Evolutionary conservation across 2,888 invertebrate genomes (phyloP), one percentile per base, ranked within the genome.

Genomic region (Oconnorella tubifera): DNA sequence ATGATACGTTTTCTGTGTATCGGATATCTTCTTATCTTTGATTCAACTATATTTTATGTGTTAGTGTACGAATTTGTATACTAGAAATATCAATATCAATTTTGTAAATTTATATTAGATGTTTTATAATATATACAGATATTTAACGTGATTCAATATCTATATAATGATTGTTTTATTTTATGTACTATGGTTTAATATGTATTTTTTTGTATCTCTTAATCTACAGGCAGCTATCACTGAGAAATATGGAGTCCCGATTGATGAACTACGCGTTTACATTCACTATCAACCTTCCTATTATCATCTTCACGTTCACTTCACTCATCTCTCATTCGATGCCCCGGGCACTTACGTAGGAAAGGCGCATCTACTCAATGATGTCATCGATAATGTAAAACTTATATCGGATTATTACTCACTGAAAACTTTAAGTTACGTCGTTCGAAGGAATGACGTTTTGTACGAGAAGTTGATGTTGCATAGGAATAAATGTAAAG

Each of bases 251-350:
- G 86, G 86, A 19, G 74, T 98, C 1, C 83, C 86, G 2, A 81
- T 85, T 23, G 74, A 75, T 67, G 79, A 91, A 77, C 81, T 97
- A 31, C 86, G 95, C 29, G 86, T 91, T 68, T 98, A 90, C 80
- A 80, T 97, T 0, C 97, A 98, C 81, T 98, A 98, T 83, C 96
- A 94, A 76, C 98, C 98, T 0, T 92, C 95, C 0, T 99, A 94
- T 84, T 97, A 95, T 83, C 96, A 98, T 79, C 85, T 99, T 0
- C 98, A 99, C 80, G 86, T 98, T 0, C 98, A 99, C 82, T 92
- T 96, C 77, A 91, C 91, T 14, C 76, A 81, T 64, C 80, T 96
- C 1, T 74, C 72, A 33, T 74, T 75, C 59, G 77, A 79, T 14
- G 76, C 77, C 3, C 75, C 82, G 82, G 89, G 95, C 33, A 90